Conservation (phyloP, 2,113 vertebrate genomes). For the Eulemur macaco region DNA sequence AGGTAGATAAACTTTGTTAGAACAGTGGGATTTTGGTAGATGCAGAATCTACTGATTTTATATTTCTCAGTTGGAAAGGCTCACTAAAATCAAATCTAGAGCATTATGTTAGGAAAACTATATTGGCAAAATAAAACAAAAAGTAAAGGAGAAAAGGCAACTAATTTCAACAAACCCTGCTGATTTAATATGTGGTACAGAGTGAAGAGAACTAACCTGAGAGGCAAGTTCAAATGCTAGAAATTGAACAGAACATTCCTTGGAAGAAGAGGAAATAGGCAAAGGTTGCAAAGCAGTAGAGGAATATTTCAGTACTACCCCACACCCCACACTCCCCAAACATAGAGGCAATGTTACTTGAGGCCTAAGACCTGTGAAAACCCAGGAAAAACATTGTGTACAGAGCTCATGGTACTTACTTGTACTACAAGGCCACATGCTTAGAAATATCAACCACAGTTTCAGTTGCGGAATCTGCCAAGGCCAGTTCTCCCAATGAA, state of each 20-base stretch:
- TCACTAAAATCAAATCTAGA: background rate
- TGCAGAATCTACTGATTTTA: background rate
- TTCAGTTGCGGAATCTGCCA: background rate
- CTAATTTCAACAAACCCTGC: background rate
- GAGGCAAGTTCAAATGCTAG: background rate
- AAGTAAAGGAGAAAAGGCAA: background rate
- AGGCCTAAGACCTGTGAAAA: background rate
- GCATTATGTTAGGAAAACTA: background rate
- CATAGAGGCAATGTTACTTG: no score
- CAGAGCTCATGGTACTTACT: background rate
- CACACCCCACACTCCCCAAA: no score
- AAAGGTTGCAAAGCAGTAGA: background rate
- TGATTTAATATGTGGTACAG: background rate
- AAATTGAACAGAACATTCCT: background rate
- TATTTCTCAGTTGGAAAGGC: background rate
- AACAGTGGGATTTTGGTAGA: background rate
- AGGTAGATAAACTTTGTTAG: background rate
- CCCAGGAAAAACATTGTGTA: background rate
- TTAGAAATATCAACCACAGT: background rate
- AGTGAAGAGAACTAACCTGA: background rate
- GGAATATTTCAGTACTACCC: background rate
- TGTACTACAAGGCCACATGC: background rate
- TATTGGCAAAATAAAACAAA: background rate
- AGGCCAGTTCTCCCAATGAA: background rate
- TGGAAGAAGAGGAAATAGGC: background rate